Conservation (phyloP, 2,797 vertebrate species). For the Melanogrammus aeglefinus region DNA sequence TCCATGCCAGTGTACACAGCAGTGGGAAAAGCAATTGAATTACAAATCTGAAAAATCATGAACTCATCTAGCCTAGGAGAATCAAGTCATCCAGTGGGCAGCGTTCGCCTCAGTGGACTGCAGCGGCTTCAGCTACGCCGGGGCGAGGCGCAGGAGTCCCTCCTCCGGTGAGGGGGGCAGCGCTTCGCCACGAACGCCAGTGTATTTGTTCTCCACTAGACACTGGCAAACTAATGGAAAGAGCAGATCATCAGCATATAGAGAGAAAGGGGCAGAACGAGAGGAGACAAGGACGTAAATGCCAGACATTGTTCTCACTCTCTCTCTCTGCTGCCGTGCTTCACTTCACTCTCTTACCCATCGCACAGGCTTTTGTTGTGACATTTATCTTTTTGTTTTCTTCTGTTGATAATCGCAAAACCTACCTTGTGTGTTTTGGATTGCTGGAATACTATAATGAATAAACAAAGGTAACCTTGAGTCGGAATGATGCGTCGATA, state of each 20-base stretch:
- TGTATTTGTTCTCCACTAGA: not conserved
- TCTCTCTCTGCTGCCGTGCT: not conserved
- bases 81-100: not conserved
- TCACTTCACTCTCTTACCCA: not conserved
- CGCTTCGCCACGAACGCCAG: not conserved
- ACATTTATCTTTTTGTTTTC: not conserved
- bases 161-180: not conserved
- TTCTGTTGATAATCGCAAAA: not conserved
- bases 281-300: not conserved
- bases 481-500: not conserved
- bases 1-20: conserved; percentile 33
- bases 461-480: not conserved
- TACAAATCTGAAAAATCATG: conserved; percentile 35
- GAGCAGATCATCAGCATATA: not conserved
- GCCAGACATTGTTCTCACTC: not conserved
- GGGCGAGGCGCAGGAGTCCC: not conserved
- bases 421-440: too few relatives aligned
- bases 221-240: not conserved
- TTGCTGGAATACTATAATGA: too few relatives aligned
- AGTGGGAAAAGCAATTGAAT: conserved; percentile 41
- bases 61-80: conserved; percentile 10
- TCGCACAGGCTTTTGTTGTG: not conserved
- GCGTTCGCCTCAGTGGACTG: conserved; percentile 15
- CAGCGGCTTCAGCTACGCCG: not conserved
- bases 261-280: not conserved